Base-by-base conservation (phyloP, 2,113 vertebrate genomes). In the Geococcyx californianus region DNA sequence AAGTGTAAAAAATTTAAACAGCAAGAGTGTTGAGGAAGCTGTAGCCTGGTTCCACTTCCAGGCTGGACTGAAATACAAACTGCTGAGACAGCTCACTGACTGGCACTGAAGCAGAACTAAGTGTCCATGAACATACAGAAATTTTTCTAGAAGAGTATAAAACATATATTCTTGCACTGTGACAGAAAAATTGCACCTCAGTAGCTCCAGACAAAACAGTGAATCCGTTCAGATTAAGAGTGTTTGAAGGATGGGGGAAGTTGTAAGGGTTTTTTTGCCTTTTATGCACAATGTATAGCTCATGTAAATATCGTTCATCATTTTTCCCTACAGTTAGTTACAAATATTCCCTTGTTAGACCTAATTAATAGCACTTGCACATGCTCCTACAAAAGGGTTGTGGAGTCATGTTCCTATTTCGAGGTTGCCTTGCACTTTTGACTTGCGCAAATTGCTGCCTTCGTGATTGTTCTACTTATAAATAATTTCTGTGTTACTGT, bases 11-110 rank as follows among this genome's bases (percentile, higher is more conserved):
- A 66, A 88, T 69, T 80, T 70, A 80, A 95, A 73, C 68, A 52
- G 62, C n/a, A 68, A 70, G 44, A 94, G 38, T 29, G 70, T 60
- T 64, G 67, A n/a, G 26, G 56, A 95, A 91, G 74, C 74, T 91
- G 84, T 33, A 95, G 82, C 87, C 95, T 84, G 85, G 79, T 94
- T 96, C 79, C 68, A 84, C 92, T 96, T 96, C 59, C 79, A 94
- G 92, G 60, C 16, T 7, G 74, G 34, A 92, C 83, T 90, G 86
- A 96, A 96, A 97, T 89, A 96, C n/a, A 84, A 84, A 94, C 56
- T 94, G 96, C 95, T 96, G 92, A 97, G 85, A 86, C 88, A 95
- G 94, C 90, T 94, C 56, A 1, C 33, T 67, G 52, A 44, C 75
- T 90, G 78, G 44, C 60, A 81, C n/a, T 2, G 19, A 59, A 93